Base-by-base conservation (phyloP, 2,113 vertebrate genomes). In the Apistogramma diplotaenia region DNA sequence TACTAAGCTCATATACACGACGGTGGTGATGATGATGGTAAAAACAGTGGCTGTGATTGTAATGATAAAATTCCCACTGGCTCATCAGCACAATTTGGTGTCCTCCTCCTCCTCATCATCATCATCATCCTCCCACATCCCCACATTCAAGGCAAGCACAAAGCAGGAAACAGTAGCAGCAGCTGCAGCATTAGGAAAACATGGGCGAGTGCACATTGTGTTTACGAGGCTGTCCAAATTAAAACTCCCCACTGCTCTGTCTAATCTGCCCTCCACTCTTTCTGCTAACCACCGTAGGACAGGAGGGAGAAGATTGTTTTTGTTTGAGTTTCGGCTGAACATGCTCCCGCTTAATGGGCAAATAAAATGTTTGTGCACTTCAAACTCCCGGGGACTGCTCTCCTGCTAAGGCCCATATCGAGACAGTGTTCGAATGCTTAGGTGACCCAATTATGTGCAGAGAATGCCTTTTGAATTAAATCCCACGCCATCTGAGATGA, bases 401-500 rank as follows among this genome's bases (percentile, higher is more conserved):
- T 76, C 81, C 86, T 55, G 51, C 86, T 54, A 35, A 84, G 82
- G 74, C 65, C 62, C 53, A 1, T 53, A 82, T 88, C 83, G 19
- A 73, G 71, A 56, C 78, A 37, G 46, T 1, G 67, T 60, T 87
- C 43, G 4, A 23, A 82, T 57, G 79, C 87, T 80, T 18, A 80
- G 78, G 70, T 92, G 91, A 90, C 90, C 92, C 89, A 87, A 73
- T 93, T 93, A 89, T 35, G 35, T 21, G 29, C 27, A 49, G 78
- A 70, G 58, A 78, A 33, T 11, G 54, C 55, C 82, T 74, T 31
- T 75, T 59, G 85, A 85, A 90, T 90, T 77, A 80, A 74, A 78
- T 79, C 29, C 40, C 2, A 59, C 56, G 11, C 82, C 75, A 76
- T 87, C 87, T 70, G 74, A 27, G n/a, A 62, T 3, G 80, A 82